A percentile compares a stretch with the other conserved stretches of the same genome.
phyloP scores from a whole-genome alignment of 53 echinoderm and acorn worm species.

The Holothuria leucospilota region DNA sequence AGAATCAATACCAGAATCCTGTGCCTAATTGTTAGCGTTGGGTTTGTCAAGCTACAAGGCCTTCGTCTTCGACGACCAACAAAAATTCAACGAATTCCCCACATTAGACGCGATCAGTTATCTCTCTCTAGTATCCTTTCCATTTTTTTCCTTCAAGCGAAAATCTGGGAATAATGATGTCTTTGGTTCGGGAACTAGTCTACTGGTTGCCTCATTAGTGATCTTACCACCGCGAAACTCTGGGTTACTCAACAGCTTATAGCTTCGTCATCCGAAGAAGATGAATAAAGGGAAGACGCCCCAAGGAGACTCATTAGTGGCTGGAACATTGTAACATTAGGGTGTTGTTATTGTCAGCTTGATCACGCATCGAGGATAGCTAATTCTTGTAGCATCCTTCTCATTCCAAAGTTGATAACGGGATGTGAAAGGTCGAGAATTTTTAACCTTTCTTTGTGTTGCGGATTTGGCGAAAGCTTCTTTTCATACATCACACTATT shows the following conservation, averaged over 20 bases:
- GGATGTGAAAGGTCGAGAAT: constrained; percentile 1
- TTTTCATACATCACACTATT: too few relatives aligned
- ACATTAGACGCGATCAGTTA: not conserved
- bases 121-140: not conserved
- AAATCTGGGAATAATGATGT: too few relatives aligned
- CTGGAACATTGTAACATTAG: constrained; percentile 2
- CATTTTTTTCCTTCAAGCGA: constrained; percentile 8
- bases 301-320: constrained; percentile 28
- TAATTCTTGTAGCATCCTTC: too few relatives aligned
- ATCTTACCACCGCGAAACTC: not conserved
- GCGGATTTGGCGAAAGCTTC: too few relatives aligned
- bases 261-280: not conserved
- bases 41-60: constrained; percentile 26
- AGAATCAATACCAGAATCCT: constrained; percentile 1
- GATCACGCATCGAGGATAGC: too few relatives aligned
- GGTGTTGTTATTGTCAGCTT: not conserved
- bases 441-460: constrained; percentile 1
- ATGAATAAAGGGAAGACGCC: constrained; percentile 5
- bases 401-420: too few relatives aligned
- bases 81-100: not conserved
- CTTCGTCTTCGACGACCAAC: constrained; percentile 1
- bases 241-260: not conserved
- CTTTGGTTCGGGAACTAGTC: too few relatives aligned
- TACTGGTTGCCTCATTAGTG: not conserved
- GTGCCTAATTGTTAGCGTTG: constrained; percentile 19